Percentiles rank a stretch among this genome's conserved stretches.
Evolutionary conservation across 2,113 vertebrate genomes (phyloP).

Genomic region (Bucco capensis): DNA sequence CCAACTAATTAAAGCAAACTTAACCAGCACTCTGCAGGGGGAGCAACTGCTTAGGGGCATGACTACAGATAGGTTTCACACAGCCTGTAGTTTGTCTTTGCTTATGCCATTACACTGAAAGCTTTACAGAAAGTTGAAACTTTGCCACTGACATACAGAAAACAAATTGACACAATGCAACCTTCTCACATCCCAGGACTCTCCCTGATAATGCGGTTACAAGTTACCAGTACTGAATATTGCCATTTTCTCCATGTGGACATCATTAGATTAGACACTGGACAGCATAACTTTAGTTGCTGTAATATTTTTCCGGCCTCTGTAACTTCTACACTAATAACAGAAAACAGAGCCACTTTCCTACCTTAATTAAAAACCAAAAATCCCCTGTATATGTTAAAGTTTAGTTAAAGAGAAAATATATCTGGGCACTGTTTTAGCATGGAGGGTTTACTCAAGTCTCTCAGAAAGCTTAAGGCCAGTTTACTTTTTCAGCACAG

Average conservation of each 20-base stretch:
- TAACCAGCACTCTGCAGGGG: not conserved
- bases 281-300: not conserved
- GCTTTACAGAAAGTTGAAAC: not conserved
- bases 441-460: not conserved
- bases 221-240: not conserved
- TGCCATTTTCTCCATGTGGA: not conserved
- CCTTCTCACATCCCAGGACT: not conserved
- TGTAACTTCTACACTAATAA: not conserved
- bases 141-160: not conserved
- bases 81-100: not conserved
- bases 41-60: not conserved
- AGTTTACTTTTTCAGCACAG: not conserved
- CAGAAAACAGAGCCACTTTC: not conserved
- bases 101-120: not conserved
- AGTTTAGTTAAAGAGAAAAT: not conserved
- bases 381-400: not conserved
- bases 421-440: not conserved
- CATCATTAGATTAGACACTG: not conserved
- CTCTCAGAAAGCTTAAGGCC: not conserved
- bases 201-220: not conserved
- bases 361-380: not conserved
- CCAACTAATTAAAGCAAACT: not conserved
- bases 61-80: not conserved
- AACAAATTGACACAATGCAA: not conserved
- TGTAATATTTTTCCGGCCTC: not conserved